Evolutionary conservation across 37 sponge, comb jelly and placozoan genomes (phyloP).

Genomic region (Spongia lamella): DNA sequence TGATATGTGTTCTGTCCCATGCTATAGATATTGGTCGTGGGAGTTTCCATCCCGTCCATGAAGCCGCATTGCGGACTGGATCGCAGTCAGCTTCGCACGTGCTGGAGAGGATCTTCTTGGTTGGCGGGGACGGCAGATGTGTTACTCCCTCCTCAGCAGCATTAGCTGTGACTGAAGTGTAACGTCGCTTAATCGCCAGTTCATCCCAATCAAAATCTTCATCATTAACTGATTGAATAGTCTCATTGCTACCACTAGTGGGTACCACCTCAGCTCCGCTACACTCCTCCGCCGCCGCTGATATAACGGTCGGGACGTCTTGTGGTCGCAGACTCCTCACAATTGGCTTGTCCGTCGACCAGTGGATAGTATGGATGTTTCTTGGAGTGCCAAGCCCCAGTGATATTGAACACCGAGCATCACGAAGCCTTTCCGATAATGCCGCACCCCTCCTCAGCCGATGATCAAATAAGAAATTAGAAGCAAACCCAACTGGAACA

Average conservation of each 20-base stretch:
- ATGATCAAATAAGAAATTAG: no score
- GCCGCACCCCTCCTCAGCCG: no score
- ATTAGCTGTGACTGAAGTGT: constrained; percentile 27
- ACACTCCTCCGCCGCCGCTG: no score
- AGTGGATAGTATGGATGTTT: constrained; percentile 9
- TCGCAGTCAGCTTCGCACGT: background rate
- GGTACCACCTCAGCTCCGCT: no score
- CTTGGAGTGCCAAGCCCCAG: constrained; percentile 23
- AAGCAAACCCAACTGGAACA: no score
- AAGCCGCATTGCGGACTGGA: background rate
- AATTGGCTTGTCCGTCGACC: constrained; percentile 41
- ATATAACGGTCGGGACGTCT: background rate
- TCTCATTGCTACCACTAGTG: background rate
- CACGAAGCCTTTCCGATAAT: no score
- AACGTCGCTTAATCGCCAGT: constrained; percentile 4
- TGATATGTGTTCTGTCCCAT: background rate
- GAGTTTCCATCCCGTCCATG: background rate
- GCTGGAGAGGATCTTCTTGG: background rate
- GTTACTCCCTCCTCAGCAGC: constrained; percentile 33
- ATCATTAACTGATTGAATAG: background rate
- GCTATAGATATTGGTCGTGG: background rate
- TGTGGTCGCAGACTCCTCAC: constrained; percentile 51
- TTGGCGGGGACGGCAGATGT: constrained; percentile 7
- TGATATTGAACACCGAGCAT: background rate
- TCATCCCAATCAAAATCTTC: background rate